These are phyloP conservation scores for Apodemia duryi DNA, from an alignment of 2,888 invertebrate genomes.

Conservation along the genomic window DNA sequence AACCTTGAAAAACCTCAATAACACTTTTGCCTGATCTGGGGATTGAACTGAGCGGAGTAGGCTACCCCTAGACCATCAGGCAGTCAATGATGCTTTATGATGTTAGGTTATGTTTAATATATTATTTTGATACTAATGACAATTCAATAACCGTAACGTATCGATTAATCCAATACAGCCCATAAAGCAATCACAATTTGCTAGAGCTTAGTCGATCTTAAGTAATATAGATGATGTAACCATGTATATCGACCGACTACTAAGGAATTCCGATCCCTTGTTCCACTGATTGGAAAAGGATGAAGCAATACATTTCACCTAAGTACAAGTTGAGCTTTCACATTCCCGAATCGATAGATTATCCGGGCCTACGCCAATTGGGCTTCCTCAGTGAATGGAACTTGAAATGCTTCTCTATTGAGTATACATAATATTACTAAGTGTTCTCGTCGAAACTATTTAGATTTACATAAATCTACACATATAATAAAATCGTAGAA, in stretches of 20 bases:
- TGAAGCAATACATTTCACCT: conserved; percentile 6
- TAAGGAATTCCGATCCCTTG: conserved; percentile 9
- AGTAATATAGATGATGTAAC: background rate
- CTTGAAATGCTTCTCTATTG: background rate
- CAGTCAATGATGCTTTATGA: no score
- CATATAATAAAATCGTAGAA: no score
- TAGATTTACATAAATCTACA: no score
- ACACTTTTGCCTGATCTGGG: no score
- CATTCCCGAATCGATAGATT: conserved; percentile 8
- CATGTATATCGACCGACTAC: background rate
- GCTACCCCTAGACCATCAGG: no score
- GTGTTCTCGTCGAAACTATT: background rate
- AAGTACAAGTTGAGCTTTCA: conserved; percentile 7
- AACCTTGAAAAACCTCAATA: no score
- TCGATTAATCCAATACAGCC: background rate
- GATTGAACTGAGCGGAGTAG: no score
- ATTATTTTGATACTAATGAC: background rate
- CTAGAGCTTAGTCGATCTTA: background rate
- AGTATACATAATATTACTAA: background rate
- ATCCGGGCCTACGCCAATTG: conserved; percentile 4
- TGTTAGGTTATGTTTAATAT: no score
- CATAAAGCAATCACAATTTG: background rate
- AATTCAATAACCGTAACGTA: background rate
- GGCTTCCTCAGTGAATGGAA: background rate
- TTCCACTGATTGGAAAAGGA: conserved; percentile 7